These are phyloP conservation scores for Abramis brama DNA, from an alignment of 2,113 vertebrate genomes.

Conservation along the genomic window DNA sequence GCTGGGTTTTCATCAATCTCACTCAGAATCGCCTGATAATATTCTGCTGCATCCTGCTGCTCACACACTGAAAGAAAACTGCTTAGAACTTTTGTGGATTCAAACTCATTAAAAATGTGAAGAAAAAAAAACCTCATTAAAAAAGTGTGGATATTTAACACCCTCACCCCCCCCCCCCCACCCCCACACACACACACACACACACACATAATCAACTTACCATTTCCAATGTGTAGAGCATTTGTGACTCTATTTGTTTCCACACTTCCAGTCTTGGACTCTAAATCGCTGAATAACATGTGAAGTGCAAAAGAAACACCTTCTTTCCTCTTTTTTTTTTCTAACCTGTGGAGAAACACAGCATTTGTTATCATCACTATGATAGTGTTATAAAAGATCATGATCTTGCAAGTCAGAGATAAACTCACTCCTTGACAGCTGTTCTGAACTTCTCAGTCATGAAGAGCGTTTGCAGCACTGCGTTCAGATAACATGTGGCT, in stretches of 20 bases:
- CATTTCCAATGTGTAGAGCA: not conserved
- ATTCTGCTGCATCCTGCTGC: constrained; percentile 1
- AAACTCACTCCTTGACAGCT: not conserved
- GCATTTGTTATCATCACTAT: too few species aligned
- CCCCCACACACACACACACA: too few species aligned
- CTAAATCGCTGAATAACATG: not conserved
- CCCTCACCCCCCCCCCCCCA: too few species aligned
- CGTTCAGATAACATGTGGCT: not conserved
- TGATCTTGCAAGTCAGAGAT: not conserved
- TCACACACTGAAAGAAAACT: not conserved
- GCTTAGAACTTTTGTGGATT: too few species aligned
- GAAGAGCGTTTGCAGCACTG: not conserved
- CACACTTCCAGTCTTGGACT: not conserved
- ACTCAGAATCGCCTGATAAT: not conserved
- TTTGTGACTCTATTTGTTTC: not conserved
- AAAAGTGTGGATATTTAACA: too few species aligned
- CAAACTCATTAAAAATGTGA: too few species aligned
- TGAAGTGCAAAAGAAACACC: not conserved
- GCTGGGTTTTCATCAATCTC: not conserved
- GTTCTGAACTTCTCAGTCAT: not conserved
- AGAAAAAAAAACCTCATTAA: too few species aligned
- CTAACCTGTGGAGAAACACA: too few species aligned
- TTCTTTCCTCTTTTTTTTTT: not conserved
- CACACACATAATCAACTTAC: not conserved
- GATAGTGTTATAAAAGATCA: not conserved